A percentile compares a stretch with the other conserved stretches of the same genome.
phyloP scores from a whole-genome alignment of 1,140 invertebrate genomes.

The Leucophenga varia region DNA sequence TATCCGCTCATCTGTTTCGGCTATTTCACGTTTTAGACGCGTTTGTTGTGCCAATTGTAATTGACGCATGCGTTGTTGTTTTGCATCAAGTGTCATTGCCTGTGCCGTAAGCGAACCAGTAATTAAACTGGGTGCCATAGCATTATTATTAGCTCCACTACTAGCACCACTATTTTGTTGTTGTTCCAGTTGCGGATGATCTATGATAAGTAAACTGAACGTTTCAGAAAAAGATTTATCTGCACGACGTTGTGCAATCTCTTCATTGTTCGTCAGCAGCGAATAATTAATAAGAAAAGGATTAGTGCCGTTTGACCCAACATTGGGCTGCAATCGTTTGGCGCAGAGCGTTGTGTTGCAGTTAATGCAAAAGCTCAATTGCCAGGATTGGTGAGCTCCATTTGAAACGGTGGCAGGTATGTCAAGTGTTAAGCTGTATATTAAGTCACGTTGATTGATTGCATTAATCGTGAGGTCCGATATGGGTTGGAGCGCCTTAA shows the following conservation, averaged over 20 bases:
- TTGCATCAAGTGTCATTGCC: conserved; percentile 10
- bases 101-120: conserved; percentile 24
- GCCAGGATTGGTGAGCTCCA: conserved; percentile 27
- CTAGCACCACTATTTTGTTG: conserved; percentile 7
- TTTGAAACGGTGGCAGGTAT: neutral
- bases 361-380: conserved; percentile 39
- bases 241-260: conserved; percentile 24
- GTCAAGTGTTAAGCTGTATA: conserved; percentile 34
- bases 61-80: conserved; percentile 26
- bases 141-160: no score
- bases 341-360: conserved; percentile 41
- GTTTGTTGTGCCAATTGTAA: conserved; percentile 30
- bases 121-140: conserved; percentile 22
- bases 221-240: conserved; percentile 41
- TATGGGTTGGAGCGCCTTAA: conserved; percentile 43
- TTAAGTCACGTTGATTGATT: conserved; percentile 29
- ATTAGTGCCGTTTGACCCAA: conserved; percentile 11
- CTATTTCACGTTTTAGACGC: conserved; percentile 41
- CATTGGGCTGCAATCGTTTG: conserved; percentile 22
- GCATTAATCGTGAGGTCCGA: conserved; percentile 32
- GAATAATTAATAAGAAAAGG: conserved; percentile 38
- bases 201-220: conserved; percentile 40
- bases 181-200: conserved; percentile 16
- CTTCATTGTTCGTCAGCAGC: conserved; percentile 38
- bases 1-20: conserved; percentile 36